Base-by-base conservation (phyloP, 2,797 vertebrate genomes). In the Rhinogobio ventralis region DNA sequence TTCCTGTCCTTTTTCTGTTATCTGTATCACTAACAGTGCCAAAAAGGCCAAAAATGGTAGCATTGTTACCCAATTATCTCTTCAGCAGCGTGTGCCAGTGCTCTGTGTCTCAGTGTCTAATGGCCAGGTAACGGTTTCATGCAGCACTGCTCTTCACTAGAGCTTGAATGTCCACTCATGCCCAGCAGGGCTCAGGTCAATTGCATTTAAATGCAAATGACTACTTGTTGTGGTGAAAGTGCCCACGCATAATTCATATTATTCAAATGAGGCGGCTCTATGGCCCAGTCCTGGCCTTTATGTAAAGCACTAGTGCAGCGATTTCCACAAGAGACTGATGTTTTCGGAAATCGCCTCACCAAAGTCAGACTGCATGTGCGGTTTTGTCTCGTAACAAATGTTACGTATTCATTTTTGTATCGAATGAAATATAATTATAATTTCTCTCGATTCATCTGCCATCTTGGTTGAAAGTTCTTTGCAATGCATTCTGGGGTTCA, bases 191-290 rank as follows among this genome's bases (percentile, higher is more conserved):
- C 68, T 84, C 80, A 45, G 87, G 87, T 85, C 85, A 87, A 55
- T 51, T 82, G 81, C 83, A 88, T 89, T 89, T 84, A 89, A 86
- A 89, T 88, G 88, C 87, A 88, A 88, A 87, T 89, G 81, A 86
- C 74, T 85, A 81, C 83, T 79, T 88, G 88, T 86, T 86, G 81
- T 88, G 89, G 77, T 71, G 53, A 76, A 64, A 84, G 85, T 78
- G 74, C 87, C 86, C 46, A 73, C 79, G 84, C 89, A 76, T 80
- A 69, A 88, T 87, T 84, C 87, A 87, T 87, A 87, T 64, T 64
- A 86, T 88, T 84, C 79, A 88, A 87, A 89, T 84, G 45, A 89
- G 74, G 76, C 7, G 39, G 39, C 78, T 73, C 49, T 17, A 8
- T 71, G 81, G 82, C 66, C 73, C 17, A 25, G 67, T 77, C 77